Percentiles rank a stretch among this genome's conserved stretches.
Conservation (phyloP, 1,140 invertebrate genomes). For the Macrostomum lignano region DNA sequence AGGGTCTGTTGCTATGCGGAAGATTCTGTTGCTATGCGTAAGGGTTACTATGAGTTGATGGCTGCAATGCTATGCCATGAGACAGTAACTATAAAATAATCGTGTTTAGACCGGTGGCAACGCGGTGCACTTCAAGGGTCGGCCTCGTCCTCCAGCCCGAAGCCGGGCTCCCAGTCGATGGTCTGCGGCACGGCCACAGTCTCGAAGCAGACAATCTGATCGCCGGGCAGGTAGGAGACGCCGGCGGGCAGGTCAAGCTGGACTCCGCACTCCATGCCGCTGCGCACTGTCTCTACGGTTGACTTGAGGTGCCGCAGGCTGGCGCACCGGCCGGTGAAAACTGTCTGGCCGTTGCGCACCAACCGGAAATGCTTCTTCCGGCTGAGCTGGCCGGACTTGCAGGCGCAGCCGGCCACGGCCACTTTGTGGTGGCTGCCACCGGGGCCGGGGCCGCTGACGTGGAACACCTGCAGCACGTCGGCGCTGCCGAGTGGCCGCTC, state of each 20-base stretch:
- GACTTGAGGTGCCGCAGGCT: slow-evolving; percentile 54
- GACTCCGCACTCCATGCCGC: slow-evolving; percentile 56
- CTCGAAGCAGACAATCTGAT: slow-evolving; percentile 47
- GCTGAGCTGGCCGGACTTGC: slow-evolving; percentile 44
- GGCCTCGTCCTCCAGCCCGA: too few species aligned
- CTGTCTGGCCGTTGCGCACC: slow-evolving; percentile 37
- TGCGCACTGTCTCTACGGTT: slow-evolving; percentile 53
- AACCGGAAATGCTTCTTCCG: slow-evolving; percentile 40
- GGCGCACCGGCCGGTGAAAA: slow-evolving; percentile 39
- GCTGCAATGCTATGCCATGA: too few species aligned
- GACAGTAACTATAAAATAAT: too few species aligned
- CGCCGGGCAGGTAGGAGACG: slow-evolving; percentile 42
- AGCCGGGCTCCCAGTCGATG: slow-evolving; percentile 55
- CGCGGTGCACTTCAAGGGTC: too few species aligned
- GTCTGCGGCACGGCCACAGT: slow-evolving; percentile 34
- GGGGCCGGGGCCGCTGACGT: slow-evolving; percentile 50
- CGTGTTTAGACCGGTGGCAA: too few species aligned
- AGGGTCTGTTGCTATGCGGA: too few species aligned
- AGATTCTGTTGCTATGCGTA: too few species aligned
- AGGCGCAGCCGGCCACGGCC: slow-evolving; percentile 57
- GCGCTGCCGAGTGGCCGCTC: too few species aligned
- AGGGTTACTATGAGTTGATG: too few species aligned
- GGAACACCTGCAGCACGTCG: slow-evolving; percentile 49
- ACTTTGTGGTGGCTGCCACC: slow-evolving; percentile 46
- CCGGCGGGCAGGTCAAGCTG: slow-evolving; percentile 36